phyloP scores from a whole-genome alignment of 2,113 vertebrate genomes.

The Saimiri boliviensis region DNA sequence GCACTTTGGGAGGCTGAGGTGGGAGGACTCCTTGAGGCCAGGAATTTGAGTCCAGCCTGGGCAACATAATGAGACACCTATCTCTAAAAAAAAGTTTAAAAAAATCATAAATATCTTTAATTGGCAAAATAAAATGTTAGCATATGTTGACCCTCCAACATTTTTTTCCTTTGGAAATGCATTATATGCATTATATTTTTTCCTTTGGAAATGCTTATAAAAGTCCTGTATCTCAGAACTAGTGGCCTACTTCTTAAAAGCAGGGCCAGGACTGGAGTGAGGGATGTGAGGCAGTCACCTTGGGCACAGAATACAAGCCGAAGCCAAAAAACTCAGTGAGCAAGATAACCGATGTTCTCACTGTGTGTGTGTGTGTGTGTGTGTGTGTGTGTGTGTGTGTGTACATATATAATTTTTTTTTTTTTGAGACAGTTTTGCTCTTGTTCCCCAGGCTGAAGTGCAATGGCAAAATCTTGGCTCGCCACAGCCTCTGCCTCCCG shows the following conservation, averaged over 20 bases:
- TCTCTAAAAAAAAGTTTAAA: too few relatives aligned
- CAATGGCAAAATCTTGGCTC: background rate
- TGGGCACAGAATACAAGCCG: background rate
- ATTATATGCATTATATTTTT: too few relatives aligned
- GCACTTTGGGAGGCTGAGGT: too few relatives aligned
- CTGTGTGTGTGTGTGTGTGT: too few relatives aligned
- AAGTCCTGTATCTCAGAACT: background rate
- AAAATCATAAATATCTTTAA: background rate
- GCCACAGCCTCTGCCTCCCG: background rate
- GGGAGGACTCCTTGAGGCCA: too few relatives aligned
- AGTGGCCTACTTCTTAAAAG: background rate
- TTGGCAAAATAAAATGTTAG: background rate
- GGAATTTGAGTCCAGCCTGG: too few relatives aligned
- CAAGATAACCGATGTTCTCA: too few relatives aligned
- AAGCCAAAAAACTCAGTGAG: rapidly evolving
- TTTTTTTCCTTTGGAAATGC: background rate
- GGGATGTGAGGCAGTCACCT: background rate
- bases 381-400: rapidly evolving
- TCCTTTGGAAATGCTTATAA: background rate
- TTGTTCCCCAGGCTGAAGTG: background rate
- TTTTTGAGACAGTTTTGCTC: background rate
- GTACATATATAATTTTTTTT: background rate
- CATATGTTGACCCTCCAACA: background rate
- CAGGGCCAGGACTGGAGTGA: background rate
- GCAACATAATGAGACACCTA: too few relatives aligned